Conservation (phyloP, 2,797 vertebrate species). For the Lutjanus argentimaculatus region DNA sequence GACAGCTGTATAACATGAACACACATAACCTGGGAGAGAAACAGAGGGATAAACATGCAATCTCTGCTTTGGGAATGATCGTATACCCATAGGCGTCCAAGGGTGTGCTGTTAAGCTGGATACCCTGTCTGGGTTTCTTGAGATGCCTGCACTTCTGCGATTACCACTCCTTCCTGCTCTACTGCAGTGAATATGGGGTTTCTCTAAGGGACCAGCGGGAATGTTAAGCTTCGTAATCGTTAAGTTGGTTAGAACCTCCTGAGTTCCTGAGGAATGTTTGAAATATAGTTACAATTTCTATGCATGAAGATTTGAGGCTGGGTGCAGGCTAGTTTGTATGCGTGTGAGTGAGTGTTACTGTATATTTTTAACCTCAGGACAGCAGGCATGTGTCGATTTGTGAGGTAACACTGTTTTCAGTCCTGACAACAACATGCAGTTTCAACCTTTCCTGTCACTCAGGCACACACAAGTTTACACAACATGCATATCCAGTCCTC, state of each 20-base stretch:
- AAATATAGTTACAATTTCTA: slow-evolving; percentile 29
- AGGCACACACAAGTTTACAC: slow-evolving; percentile 5
- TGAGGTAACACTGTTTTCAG: slow-evolving; percentile 18
- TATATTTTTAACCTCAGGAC: slow-evolving; percentile 25
- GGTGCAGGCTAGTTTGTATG: slow-evolving; percentile 2
- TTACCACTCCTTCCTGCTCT: slow-evolving; percentile 63
- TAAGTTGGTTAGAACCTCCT: slow-evolving; percentile 53
- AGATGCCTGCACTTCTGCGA: slow-evolving; percentile 65
- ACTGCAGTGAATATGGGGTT: slow-evolving; percentile 52
- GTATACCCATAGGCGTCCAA: slow-evolving; percentile 33
- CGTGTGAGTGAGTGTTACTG: background rate
- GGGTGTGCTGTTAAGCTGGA: slow-evolving; percentile 51
- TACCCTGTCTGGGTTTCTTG: slow-evolving; percentile 47
- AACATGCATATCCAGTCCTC: slow-evolving; percentile 19
- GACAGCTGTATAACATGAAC: slow-evolving; percentile 36
- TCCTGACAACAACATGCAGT: slow-evolving; percentile 31
- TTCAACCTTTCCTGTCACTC: slow-evolving; percentile 48
- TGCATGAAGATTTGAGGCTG: slow-evolving; percentile 28
- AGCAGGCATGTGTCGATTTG: background rate
- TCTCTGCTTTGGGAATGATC: slow-evolving; percentile 52
- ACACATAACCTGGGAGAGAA: slow-evolving; percentile 34
- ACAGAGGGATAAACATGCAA: slow-evolving; percentile 38
- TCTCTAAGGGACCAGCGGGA: slow-evolving; percentile 46
- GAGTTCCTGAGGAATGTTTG: slow-evolving; percentile 54
- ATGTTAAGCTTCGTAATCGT: slow-evolving; percentile 52